phyloP scores from a whole-genome alignment of 64 coral and sea anemone genomes.

The Pocillopora verrucosa region DNA sequence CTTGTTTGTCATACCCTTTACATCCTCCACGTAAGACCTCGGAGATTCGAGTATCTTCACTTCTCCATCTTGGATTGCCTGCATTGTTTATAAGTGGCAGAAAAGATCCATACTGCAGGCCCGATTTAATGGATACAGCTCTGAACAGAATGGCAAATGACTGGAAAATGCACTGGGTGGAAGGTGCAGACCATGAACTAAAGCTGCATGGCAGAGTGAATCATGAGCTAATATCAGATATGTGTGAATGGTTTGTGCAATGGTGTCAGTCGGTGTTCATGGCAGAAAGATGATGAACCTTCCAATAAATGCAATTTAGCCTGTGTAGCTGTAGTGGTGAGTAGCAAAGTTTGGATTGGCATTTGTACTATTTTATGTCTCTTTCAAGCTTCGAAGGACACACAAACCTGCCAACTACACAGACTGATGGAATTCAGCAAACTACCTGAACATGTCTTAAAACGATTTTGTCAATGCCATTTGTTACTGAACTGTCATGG shows the following conservation, averaged over 20 bases:
- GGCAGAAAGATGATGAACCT: constrained; percentile 69
- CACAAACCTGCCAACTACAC: no score
- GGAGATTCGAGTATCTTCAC: constrained; percentile 77
- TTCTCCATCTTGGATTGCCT: constrained; percentile 89
- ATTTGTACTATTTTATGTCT: no score
- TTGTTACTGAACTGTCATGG: no score
- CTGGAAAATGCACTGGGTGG: constrained; percentile 92
- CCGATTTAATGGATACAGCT: constrained; percentile 84
- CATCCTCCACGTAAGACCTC: constrained; percentile 74
- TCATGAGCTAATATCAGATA: constrained; percentile 51
- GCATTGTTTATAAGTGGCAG: constrained; percentile 96
- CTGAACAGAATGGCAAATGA: constrained; percentile 81
- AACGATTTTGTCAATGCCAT: no score
- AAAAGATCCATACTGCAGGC: constrained; percentile 75
- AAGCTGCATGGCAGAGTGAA: constrained; percentile 60
- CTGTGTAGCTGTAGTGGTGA: neutral
- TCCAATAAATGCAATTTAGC: neutral
- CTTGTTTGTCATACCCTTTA: constrained; percentile 94
- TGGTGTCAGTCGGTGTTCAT: constrained; percentile 99
- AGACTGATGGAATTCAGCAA: no score
- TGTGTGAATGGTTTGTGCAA: constrained; percentile 85
- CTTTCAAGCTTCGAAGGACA: no score
- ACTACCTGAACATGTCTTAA: no score
- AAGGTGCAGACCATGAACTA: constrained; percentile 83
- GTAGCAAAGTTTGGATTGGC: no score